phyloP scores from a whole-genome alignment of 2,888 invertebrate genomes.

The Lasioglossum vierecki region DNA sequence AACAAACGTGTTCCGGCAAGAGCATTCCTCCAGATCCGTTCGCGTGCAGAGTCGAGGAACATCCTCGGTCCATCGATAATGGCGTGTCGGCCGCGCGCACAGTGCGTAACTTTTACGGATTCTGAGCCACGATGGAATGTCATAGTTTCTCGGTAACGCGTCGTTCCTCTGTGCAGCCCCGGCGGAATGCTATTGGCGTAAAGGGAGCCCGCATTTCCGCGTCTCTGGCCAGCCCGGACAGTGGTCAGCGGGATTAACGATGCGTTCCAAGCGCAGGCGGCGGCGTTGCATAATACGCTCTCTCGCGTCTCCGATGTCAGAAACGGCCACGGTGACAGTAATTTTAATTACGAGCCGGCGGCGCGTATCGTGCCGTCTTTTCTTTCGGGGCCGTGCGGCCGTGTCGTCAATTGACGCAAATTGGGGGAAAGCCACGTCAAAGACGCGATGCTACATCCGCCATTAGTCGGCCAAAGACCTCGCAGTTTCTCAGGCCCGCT shows the following conservation, averaged over 20 bases:
- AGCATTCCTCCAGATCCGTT: background rate
- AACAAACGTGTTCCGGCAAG: background rate
- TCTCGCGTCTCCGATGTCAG: slow-evolving; percentile 50
- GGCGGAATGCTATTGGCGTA: slow-evolving; percentile 46
- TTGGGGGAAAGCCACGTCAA: slow-evolving; percentile 70
- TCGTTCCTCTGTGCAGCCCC: slow-evolving; percentile 23
- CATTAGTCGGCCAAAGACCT: slow-evolving; percentile 70
- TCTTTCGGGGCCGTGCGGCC: slow-evolving; percentile 38
- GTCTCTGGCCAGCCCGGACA: slow-evolving; percentile 37
- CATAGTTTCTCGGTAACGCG: slow-evolving; percentile 28
- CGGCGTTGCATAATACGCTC: slow-evolving; percentile 66
- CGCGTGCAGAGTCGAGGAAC: background rate
- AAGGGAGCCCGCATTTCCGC: slow-evolving; percentile 43
- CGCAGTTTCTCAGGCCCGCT: slow-evolving; percentile 45
- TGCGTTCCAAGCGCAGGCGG: slow-evolving; percentile 52
- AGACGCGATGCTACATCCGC: slow-evolving; percentile 61
- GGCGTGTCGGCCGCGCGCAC: background rate
- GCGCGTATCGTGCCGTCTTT: slow-evolving; percentile 36
- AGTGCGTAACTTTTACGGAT: slow-evolving; percentile 1
- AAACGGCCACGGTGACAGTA: slow-evolving; percentile 54
- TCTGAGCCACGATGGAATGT: slow-evolving; percentile 20
- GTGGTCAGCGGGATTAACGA: slow-evolving; percentile 64
- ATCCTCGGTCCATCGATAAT: slow-evolving; percentile 19
- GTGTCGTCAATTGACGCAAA: slow-evolving; percentile 72
- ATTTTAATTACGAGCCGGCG: slow-evolving; percentile 70